These are phyloP conservation scores for Toxostoma redivivum DNA, from an alignment of 2,113 vertebrate species.

Conservation along the genomic window DNA sequence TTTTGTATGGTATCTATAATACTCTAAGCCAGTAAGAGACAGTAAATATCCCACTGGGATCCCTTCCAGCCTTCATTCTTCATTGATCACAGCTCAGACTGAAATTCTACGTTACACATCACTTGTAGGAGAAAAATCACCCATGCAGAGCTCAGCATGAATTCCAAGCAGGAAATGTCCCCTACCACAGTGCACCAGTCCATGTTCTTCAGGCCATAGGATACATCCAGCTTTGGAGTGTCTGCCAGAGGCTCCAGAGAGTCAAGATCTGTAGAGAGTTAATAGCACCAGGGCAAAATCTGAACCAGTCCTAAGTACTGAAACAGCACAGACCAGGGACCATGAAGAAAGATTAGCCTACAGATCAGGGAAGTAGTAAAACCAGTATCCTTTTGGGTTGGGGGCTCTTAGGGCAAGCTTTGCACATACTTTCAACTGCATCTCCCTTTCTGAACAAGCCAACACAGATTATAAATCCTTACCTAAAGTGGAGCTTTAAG, in stretches of 20 bases:
- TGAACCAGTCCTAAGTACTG: not conserved
- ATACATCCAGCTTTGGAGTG: not conserved
- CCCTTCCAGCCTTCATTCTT: not conserved
- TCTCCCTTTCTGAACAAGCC: not conserved
- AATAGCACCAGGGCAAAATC: not conserved
- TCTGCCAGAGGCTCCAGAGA: not conserved
- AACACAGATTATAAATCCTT: not conserved
- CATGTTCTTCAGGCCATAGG: not conserved
- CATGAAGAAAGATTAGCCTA: not conserved
- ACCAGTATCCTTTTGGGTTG: not conserved
- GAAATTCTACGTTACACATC: not conserved
- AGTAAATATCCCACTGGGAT: not conserved
- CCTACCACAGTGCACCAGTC: not conserved
- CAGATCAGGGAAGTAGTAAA: not conserved
- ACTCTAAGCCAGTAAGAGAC: not conserved
- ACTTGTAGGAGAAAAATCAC: not conserved
- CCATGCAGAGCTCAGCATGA: not conserved
- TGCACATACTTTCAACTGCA: not conserved
- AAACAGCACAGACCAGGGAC: not conserved
- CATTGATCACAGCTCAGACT: not conserved
- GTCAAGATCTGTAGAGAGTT: not conserved
- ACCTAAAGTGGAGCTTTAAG: not conserved
- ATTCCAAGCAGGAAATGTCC: not conserved
- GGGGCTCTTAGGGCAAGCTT: not conserved
- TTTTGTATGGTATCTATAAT: not conserved